phyloP scores from a whole-genome alignment of 2,113 vertebrate species.

The Rhinoderma darwinii region DNA sequence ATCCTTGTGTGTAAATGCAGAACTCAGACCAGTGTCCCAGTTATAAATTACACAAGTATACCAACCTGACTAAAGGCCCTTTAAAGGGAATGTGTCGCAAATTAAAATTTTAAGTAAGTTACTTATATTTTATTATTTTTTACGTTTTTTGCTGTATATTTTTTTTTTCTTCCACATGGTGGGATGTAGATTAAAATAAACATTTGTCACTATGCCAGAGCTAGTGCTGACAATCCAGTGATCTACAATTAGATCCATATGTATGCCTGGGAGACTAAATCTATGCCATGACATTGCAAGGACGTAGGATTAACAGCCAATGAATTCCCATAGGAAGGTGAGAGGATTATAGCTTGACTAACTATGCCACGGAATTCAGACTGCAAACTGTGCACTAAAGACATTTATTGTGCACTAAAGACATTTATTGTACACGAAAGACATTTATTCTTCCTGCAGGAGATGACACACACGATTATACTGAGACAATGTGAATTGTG shows the following conservation, averaged over 20 bases:
- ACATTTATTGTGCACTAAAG: not conserved
- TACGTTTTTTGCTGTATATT: too few species aligned
- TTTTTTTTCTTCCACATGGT: not conserved
- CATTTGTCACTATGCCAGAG: not conserved
- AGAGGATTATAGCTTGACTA: not conserved
- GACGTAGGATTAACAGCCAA: not conserved
- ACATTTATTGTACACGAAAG: not conserved
- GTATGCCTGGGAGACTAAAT: constrained; percentile 13
- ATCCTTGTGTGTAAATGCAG: too few species aligned
- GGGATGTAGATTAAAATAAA: not conserved
- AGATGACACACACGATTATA: not conserved
- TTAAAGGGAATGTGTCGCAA: too few species aligned
- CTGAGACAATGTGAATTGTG: not conserved
- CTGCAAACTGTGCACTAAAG: not conserved
- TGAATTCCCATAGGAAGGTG: not conserved
- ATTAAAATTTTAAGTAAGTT: too few species aligned
- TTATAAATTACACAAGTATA: not conserved
- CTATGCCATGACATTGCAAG: constrained; percentile 36
- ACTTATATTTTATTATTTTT: too few species aligned
- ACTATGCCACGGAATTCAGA: not conserved
- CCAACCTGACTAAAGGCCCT: not conserved
- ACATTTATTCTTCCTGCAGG: not conserved
- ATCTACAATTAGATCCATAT: constrained; percentile 16
- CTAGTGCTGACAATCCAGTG: not conserved
- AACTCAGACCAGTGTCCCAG: too few species aligned